These are phyloP conservation scores for Lapara coniferarum DNA, from an alignment of 2,888 invertebrate species.

Conservation along the genomic window DNA sequence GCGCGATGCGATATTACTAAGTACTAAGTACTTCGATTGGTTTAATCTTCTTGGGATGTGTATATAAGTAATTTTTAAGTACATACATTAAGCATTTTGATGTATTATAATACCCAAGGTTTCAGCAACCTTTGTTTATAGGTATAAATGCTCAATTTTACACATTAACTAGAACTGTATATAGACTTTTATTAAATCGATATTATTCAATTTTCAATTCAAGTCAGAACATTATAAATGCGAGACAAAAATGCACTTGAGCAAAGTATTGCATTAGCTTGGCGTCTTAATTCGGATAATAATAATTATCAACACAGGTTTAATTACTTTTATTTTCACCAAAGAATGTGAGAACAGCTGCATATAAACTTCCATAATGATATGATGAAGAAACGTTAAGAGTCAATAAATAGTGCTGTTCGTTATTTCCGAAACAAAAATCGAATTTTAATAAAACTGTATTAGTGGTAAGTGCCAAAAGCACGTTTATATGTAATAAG, in stretches of 20 bases:
- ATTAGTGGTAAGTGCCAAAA: constrained; percentile 77
- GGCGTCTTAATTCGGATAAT: not conserved
- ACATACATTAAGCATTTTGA: constrained; percentile 61
- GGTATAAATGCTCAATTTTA: constrained; percentile 80
- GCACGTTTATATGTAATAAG: constrained; percentile 73
- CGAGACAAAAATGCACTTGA: not conserved
- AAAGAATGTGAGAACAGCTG: constrained; percentile 61
- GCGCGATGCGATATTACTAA: constrained; percentile 65
- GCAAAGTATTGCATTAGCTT: constrained; percentile 1
- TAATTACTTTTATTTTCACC: constrained; percentile 50
- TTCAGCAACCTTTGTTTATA: constrained; percentile 71
- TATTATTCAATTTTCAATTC: constrained; percentile 41
- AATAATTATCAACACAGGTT: constrained; percentile 23
- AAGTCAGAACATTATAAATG: not conserved
- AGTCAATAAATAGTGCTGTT: constrained; percentile 21
- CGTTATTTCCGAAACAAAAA: constrained; percentile 21
- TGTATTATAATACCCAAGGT: constrained; percentile 60
- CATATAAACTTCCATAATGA: constrained; percentile 28
- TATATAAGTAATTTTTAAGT: constrained; percentile 54
- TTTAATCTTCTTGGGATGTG: constrained; percentile 51
- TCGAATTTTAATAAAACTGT: constrained; percentile 7
- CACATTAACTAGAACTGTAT: constrained; percentile 65
- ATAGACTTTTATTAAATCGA: constrained; percentile 72
- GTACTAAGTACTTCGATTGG: constrained; percentile 79
- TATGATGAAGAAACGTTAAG: not conserved